Percentiles rank a stretch among this genome's conserved stretches.
phyloP scores from a whole-genome alignment of 2,888 invertebrate genomes.

The Erebia palarica region DNA sequence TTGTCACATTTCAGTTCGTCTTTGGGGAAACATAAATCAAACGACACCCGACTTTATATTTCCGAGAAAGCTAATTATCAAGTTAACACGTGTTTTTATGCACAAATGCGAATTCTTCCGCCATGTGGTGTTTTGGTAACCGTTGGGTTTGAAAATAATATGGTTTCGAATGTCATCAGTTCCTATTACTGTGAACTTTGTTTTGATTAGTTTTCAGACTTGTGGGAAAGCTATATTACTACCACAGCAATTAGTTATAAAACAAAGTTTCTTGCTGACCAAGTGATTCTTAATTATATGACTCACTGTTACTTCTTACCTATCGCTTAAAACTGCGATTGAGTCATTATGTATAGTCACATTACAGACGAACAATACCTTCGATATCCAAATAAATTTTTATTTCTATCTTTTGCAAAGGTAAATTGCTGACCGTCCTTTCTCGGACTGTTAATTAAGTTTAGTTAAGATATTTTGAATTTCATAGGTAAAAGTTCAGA shows the following conservation, averaged over 20 bases:
- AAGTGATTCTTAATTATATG: neutral
- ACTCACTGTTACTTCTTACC: neutral
- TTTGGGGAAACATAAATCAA: slow-evolving; percentile 68
- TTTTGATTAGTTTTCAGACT: neutral
- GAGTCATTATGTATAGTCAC: neutral
- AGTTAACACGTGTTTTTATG: slow-evolving; percentile 74
- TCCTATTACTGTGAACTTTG: slow-evolving; percentile 24
- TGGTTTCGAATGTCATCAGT: slow-evolving; percentile 30
- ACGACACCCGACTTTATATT: slow-evolving; percentile 44
- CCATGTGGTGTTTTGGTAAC: slow-evolving; percentile 42
- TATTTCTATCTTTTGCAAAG: no score
- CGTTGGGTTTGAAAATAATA: slow-evolving; percentile 17
- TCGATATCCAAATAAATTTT: neutral
- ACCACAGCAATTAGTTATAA: neutral
- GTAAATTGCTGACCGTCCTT: no score
- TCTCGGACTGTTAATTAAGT: no score
- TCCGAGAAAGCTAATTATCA: slow-evolving; percentile 75
- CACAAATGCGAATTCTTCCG: slow-evolving; percentile 40
- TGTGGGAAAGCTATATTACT: neutral
- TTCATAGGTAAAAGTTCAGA: no score
- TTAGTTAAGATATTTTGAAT: no score
- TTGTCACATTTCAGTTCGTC: slow-evolving; percentile 42
- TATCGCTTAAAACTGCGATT: neutral
- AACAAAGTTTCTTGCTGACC: neutral
- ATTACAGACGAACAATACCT: neutral